phyloP scores from a whole-genome alignment of 2,888 invertebrate genomes.

The Alsophila aescularia region DNA sequence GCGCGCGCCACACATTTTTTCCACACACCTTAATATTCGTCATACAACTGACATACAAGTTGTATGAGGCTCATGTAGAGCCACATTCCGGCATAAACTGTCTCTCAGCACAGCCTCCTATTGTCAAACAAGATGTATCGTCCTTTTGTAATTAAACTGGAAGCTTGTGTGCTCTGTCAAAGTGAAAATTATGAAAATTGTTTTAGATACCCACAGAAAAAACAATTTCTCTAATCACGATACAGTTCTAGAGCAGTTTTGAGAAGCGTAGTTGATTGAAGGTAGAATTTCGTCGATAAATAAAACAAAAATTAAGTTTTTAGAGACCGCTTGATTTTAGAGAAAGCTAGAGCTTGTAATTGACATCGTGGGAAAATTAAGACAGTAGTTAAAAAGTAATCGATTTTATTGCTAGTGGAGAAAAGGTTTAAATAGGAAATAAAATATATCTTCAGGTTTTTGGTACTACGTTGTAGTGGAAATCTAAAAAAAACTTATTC shows the following conservation, averaged over 20 bases:
- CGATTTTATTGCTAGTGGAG: slow-evolving; percentile 1
- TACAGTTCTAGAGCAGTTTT: background rate
- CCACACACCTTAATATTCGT: slow-evolving; percentile 14
- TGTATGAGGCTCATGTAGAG: slow-evolving; percentile 33
- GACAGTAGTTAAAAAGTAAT: background rate
- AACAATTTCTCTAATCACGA: too few species aligned
- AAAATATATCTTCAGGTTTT: too few species aligned
- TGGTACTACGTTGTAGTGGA: too few species aligned
- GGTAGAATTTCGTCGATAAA: background rate
- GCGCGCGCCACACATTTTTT: slow-evolving; percentile 17
- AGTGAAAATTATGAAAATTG: too few species aligned
- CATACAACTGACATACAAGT: slow-evolving; percentile 18
- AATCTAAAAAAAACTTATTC: too few species aligned
- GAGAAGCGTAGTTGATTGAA: background rate
- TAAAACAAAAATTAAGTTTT: background rate
- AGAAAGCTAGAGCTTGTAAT: slow-evolving; percentile 10
- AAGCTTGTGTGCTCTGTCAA: background rate
- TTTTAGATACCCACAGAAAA: too few species aligned
- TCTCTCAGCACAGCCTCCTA: slow-evolving; percentile 24
- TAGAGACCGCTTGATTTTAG: background rate
- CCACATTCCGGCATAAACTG: slow-evolving; percentile 42
- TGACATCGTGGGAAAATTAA: slow-evolving; percentile 4
- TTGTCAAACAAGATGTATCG: slow-evolving; percentile 41
- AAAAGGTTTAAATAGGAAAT: background rate
- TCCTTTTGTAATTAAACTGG: slow-evolving; percentile 5